phyloP scores from a whole-genome alignment of 2,888 invertebrate species.

The Euproctis similis region DNA sequence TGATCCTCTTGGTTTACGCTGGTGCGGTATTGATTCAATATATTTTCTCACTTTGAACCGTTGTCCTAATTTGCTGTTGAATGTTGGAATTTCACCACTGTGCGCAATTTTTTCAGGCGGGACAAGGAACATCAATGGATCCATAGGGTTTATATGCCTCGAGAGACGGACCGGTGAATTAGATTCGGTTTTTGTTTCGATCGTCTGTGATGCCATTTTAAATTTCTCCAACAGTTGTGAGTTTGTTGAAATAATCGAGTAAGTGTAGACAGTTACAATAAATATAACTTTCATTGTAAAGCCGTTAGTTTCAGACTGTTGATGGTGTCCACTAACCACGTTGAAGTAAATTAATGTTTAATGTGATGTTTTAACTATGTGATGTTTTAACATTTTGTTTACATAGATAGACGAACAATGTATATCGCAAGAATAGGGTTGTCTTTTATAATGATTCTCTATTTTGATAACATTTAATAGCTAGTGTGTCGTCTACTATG shows the following conservation, averaged over 20 bases:
- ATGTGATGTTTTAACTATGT: constrained; percentile 48
- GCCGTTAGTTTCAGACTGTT: constrained; percentile 23
- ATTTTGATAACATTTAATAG: constrained; percentile 24
- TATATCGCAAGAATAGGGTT: constrained; percentile 26
- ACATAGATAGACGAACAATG: constrained; percentile 34
- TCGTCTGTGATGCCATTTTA: constrained; percentile 26
- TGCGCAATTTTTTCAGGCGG: constrained; percentile 25
- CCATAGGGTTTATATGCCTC: constrained; percentile 26
- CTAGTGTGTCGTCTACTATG: no score
- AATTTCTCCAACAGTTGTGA: constrained; percentile 36
- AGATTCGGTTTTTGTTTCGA: constrained; percentile 22
- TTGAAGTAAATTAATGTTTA: constrained; percentile 32
- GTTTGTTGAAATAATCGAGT: constrained; percentile 18
- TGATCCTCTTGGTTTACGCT: constrained; percentile 22
- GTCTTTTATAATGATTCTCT: constrained; percentile 22
- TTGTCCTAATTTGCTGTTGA: constrained; percentile 20
- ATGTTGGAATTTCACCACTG: constrained; percentile 22
- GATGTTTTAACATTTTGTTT: constrained; percentile 46
- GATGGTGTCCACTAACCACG: constrained; percentile 34
- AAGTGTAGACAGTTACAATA: constrained; percentile 22
- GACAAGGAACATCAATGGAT: no score
- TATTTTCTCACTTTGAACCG: constrained; percentile 11
- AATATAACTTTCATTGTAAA: constrained; percentile 33
- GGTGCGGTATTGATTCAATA: constrained; percentile 1
- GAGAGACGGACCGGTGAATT: constrained; percentile 24